Evolutionary conservation across 2,113 vertebrate genomes (phyloP), one percentile per base, ranked within the genome.

Genomic region (Podocnemis expansa): DNA sequence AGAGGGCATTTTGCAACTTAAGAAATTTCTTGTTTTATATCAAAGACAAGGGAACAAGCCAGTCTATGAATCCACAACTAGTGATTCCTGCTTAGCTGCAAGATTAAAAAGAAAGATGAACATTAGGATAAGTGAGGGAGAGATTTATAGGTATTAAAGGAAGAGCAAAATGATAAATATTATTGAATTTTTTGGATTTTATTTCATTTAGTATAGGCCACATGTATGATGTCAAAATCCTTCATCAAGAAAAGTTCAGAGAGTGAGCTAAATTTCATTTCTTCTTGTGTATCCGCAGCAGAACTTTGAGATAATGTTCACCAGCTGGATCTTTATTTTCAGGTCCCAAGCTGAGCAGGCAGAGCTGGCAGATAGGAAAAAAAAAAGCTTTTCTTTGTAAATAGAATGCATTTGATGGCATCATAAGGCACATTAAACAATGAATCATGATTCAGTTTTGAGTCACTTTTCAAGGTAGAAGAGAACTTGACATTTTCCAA

Each of bases 91-190:
- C 51, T 96, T 94, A 94, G 84, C 85, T 91, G 86, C 89, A 82
- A 94, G 93, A 97, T 96, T 96, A 95, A 96, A 95, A 92, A 83
- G 31, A 49, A 94, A 96, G 95, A n/a, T 8, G 60, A 63, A 16
- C 31, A 96, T 96, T 96, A 96, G 88, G 92, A 96, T 95, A 85
- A 91, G 93, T 86, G 5, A 2, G 5, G 93, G 41, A 43, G 87
- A 96, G 95, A 97, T 91, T 98, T 98, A 91, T 45, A 95, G 87
- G 95, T 94, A 96, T 97, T 96, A 94, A 45, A 87, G 85, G 78
- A 91, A 94, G 92, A 90, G 80, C 89, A 84, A 93, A 96, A 96
- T 92, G 88, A 85, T 93, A 96, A 94, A 97, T 93, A 95, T 94
- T 96, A 86, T 85, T 93, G 58, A 31, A 31, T 63, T 56, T 89